These are phyloP conservation scores for Nymphalis c-album DNA, from an alignment of 2,888 invertebrate species.

Conservation along the genomic window DNA sequence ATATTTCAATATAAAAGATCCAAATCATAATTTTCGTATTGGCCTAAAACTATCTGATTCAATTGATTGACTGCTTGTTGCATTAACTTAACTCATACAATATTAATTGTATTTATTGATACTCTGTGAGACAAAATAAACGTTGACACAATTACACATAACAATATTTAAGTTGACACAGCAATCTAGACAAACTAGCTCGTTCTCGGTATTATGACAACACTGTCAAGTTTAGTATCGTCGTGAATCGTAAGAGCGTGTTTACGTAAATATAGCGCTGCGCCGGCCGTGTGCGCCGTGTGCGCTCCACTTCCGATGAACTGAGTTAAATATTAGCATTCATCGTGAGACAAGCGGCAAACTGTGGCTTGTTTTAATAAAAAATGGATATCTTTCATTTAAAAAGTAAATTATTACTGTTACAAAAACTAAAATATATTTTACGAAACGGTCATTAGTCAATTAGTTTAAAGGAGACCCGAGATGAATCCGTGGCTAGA, in stretches of 20 bases:
- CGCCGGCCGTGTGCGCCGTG: slow-evolving; percentile 1
- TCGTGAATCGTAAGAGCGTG: slow-evolving; percentile 11
- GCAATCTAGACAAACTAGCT: slow-evolving; percentile 7
- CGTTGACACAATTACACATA: slow-evolving; percentile 5
- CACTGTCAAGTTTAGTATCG: slow-evolving; percentile 28
- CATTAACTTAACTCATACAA: neutral
- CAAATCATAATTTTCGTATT: too few species aligned
- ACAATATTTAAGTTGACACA: slow-evolving; percentile 10
- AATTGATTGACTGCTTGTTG: neutral
- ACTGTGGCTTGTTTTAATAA: neutral
- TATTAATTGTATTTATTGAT: neutral
- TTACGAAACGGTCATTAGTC: too few species aligned
- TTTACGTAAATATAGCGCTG: slow-evolving; percentile 18
- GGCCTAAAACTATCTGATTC: too few species aligned
- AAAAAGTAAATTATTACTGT: too few species aligned
- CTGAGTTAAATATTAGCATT: slow-evolving; percentile 24
- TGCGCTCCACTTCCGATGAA: slow-evolving; percentile 22
- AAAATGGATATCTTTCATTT: neutral
- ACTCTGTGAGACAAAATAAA: slow-evolving; percentile 4
- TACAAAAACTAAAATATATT: too few species aligned
- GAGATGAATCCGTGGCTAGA: too few species aligned
- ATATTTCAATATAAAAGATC: too few species aligned
- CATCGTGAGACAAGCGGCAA: slow-evolving; percentile 1
- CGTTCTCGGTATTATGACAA: slow-evolving; percentile 23
- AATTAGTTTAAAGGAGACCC: too few species aligned